Base-by-base conservation (phyloP, 2,888 invertebrate genomes). In the Caenorhabditis doughertyi region DNA sequence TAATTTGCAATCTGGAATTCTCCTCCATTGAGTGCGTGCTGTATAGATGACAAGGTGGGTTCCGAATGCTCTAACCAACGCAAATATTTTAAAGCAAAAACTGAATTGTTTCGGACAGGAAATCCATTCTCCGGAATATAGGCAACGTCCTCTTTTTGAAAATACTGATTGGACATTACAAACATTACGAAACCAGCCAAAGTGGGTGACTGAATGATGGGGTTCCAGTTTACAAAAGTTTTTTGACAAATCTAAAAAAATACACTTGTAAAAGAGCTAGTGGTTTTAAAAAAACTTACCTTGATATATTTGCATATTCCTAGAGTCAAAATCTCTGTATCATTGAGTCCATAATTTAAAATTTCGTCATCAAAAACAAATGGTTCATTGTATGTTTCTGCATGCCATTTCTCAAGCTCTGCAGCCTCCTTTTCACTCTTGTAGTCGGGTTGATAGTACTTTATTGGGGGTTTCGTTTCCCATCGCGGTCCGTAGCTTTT, bases 351-450 rank as follows among this genome's bases (percentile, higher is more conserved):
- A 18, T 68, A 68, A 1, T 27, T 13, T 4, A 39, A 0, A 42
- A 68, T 68, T 21, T 68, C 53, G 11, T 35, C 25, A 23, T 68
- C 68, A n/a, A 68, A 68, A 29, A 55, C 42, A 9, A 55, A 68
- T 3, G 11, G 21, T 25, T 8, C 9, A 23, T 53, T 32, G 39
- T 39, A 23, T n/a, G 35, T 18, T 2, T 35, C 39, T n/a, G 4
- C 18, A 39, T 58, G 39, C 58, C 58, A 58, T 7, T 18, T 21
- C 5, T 58, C 56, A 32, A 56, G 32, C 4, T 16, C 58, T 13
- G n/a, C 18, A 9, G 39, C 18, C 11, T 18, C 1, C 11, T 35
- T 29, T 1, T 21, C 21, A 21, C n/a, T 21, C 58, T 39, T 58
- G 21, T 23, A 67, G 8, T 51, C 32, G 9, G 67, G 67, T 21